Conservation (phyloP, 2,888 invertebrate genomes). For the Acanthococcus lagerstroemiae region DNA sequence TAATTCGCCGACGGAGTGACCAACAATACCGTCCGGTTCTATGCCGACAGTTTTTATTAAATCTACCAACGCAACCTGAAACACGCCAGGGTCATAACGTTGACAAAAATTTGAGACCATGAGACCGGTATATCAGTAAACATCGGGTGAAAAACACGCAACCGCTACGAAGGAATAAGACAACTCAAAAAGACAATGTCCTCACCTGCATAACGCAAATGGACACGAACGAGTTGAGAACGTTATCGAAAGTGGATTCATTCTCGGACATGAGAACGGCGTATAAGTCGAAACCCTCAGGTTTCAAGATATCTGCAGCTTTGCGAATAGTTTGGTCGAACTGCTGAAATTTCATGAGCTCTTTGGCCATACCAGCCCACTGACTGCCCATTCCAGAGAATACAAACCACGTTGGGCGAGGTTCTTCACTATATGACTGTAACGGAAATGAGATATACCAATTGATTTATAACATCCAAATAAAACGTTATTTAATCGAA, state of each 20-base stretch:
- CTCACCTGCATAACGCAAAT: constrained; percentile 83
- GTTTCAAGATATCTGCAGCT: constrained; percentile 64
- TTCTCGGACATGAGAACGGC: constrained; percentile 66
- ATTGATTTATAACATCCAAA: background rate
- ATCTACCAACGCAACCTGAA: constrained; percentile 90
- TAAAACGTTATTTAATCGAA: too few relatives aligned
- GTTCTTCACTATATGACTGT: background rate
- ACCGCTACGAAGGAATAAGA: background rate
- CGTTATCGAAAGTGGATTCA: constrained; percentile 69
- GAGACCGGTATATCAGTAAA: too few relatives aligned
- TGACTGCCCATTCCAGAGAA: constrained; percentile 98
- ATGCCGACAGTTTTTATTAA: constrained; percentile 64
- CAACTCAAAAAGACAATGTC: background rate
- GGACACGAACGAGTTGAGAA: constrained; percentile 80
- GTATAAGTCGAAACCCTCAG: constrained; percentile 73
- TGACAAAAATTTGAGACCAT: too few relatives aligned
- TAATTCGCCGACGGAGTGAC: constrained; percentile 64
- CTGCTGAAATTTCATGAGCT: constrained; percentile 68
- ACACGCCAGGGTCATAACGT: background rate
- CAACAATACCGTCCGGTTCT: constrained; percentile 85
- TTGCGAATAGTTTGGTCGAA: constrained; percentile 65
- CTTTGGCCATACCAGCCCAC: constrained; percentile 91
- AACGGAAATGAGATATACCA: background rate
- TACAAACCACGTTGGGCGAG: constrained; percentile 81
- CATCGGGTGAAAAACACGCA: too few relatives aligned